A percentile compares a stretch with the other conserved stretches of the same genome.
phyloP scores from a whole-genome alignment of 2,113 vertebrate genomes.

The Pelecanus crispus region DNA sequence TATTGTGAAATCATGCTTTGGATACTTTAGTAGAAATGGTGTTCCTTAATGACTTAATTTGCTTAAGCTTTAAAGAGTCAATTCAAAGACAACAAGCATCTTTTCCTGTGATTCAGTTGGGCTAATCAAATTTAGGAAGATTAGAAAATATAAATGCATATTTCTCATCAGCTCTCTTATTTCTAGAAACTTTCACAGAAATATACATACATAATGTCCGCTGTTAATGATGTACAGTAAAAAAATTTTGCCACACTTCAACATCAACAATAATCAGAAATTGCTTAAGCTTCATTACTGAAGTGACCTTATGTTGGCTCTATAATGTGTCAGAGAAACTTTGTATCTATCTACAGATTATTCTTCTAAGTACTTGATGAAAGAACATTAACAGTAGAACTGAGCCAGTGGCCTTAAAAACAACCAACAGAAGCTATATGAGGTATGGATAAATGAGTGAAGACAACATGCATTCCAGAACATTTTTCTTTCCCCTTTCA shows the following conservation, averaged over 20 bases:
- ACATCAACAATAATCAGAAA: not conserved
- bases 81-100: not conserved
- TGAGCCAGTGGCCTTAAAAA: not conserved
- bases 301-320: not conserved
- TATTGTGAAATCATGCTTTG: not conserved
- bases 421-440: not conserved
- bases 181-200: not conserved
- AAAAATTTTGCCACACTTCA: not conserved
- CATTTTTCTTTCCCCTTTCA: not conserved
- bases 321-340: not conserved
- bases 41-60: not conserved
- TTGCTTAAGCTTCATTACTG: not conserved
- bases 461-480: not conserved
- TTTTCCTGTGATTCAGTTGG: not conserved
- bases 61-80: not conserved
- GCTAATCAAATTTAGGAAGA: not conserved
- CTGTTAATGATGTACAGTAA: not conserved
- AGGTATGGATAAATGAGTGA: not conserved
- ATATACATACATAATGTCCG: not conserved
- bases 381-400: not conserved
- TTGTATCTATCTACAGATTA: not conserved
- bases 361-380: not conserved
- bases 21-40: not conserved
- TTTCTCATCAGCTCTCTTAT: not conserved
- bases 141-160: not conserved